Evolutionary conservation across 2,888 invertebrate species (phyloP), one percentile per base, ranked within the genome.

Genomic region (Tipula unca): DNA sequence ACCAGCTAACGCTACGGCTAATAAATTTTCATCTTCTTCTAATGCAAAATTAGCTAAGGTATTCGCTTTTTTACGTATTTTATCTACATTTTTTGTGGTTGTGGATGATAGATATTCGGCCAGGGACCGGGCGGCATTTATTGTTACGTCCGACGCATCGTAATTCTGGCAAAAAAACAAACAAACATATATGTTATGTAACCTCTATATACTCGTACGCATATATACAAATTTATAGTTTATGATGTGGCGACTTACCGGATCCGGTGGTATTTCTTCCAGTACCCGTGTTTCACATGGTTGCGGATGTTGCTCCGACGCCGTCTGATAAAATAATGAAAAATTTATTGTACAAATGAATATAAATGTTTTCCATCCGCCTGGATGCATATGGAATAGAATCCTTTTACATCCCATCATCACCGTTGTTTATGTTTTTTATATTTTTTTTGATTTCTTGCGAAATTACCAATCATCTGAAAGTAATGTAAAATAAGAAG

Each of bases 1-100:
- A 85, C 91, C 91, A 86, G 91, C 91, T 85, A 91, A 89, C 82
- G 91, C 91, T 88, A 91, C 90, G 20, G 91, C 91, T 88, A 91
- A 87, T 82, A 91, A 88, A 87, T 89, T 90, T 86, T 91, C 91
- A 87, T 91, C 91, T 87, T 91, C 89, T 86, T 89, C 89, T 85
- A 91, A 88, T 86, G 91, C 91, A 87, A 89, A 88, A 87, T 88
- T 90, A 87, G 91, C 91, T 86, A 91, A 89, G 86, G 86, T 87
- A 87, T 91, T 90, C 48, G 91, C 91, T 84, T 89, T 89, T 82
- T 89, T 89, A 85, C 89, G 89, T 85, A 91, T 89, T 87, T 90
- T 90, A 85, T 89, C 88, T 14, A 90, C 10, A 82, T 87, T 86
- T 29, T 85, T 85, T 17, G 86, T 88, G 87, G 88, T 87, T 86